Base-by-base conservation (phyloP, 2,888 invertebrate genomes). In the Troides oblongomaculatus region DNA sequence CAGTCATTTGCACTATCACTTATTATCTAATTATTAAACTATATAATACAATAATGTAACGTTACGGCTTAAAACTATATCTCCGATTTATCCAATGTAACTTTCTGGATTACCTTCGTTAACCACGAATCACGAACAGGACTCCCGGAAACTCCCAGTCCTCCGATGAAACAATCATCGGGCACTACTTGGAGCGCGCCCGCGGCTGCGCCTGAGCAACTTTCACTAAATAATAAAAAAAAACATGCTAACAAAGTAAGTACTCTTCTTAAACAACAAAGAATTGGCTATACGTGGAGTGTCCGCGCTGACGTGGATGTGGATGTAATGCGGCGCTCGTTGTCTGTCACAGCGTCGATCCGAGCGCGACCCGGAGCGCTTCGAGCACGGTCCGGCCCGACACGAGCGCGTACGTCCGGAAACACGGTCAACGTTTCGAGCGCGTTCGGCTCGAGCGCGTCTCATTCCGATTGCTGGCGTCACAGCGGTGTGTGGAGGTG, bases 1-100 rank as follows among this genome's bases (percentile, higher is more conserved):
- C 92, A 92, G 89, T 87, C 84, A 83, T 86, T 92, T 92, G 91
- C 90, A 92, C 92, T 92, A 91, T 89, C 81, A 82, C 88, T 89
- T 92, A 92, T 84, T 83, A 81, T 81, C 84, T 82, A 83, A 83
- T 82, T 67, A 73, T 69, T 75, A 73, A 71, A 72, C 69, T 75
- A 75, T 89, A 90, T 81, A 86, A 79, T 90, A 89, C 84, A 88
- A 87, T 90, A 88, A 87, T 85, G 85, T 89, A 90, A 89, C 88
- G 84, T 87, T 87, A 87, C 84, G 79, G 74, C 90, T 90, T 91
- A 91, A 71, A 82, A 83, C 84, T 90, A 90, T 78, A 80, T 84
- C 85, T 89, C 84, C 86, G 81, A 83, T 82, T 83, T 85, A 77
- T 80, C 85, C 83, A 81, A 80, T 83, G 70, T 80, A 84, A 82